A percentile compares a stretch with the other conserved stretches of the same genome.
These are phyloP conservation scores for Drosophila crucigera DNA, from an alignment of 2,888 invertebrate genomes.

Conservation along the genomic window DNA sequence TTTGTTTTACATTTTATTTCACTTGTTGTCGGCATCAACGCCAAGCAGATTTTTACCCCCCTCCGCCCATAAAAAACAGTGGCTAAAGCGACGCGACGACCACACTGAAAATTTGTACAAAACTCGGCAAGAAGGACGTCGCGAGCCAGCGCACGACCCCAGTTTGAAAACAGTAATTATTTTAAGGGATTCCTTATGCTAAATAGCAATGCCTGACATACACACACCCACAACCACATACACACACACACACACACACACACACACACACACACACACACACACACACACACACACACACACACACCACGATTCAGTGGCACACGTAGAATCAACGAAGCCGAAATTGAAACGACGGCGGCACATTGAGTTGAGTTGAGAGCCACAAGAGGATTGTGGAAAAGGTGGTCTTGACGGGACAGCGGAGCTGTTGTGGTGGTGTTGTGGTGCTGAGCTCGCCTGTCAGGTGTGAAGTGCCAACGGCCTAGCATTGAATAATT, in stretches of 20 bases:
- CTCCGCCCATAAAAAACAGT: conserved; percentile 6
- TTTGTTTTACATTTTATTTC: conserved; percentile 68
- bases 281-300: conserved; percentile 5
- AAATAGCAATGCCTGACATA: conserved; percentile 57
- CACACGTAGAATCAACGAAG: conserved; percentile 18
- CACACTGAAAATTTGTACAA: conserved; percentile 69
- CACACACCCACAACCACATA: conserved; percentile 17
- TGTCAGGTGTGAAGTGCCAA: conserved; percentile 71
- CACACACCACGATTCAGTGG: background rate
- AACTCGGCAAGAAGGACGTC: background rate
- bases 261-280: conserved; percentile 4
- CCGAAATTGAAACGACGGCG: conserved; percentile 55
- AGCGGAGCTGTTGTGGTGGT: background rate
- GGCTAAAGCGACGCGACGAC: conserved; percentile 64
- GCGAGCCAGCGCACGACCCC: conserved; percentile 17
- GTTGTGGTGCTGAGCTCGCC: conserved; percentile 35
- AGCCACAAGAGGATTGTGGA: conserved; percentile 20
- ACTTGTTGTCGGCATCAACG: conserved; percentile 55
- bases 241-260: conserved; percentile 1
- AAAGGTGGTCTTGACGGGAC: conserved; percentile 1
- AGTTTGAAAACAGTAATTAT: conserved; percentile 77
- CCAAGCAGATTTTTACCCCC: conserved; percentile 4
- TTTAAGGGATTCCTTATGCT: conserved; percentile 81
- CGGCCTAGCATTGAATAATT: conserved; percentile 81
- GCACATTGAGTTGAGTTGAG: conserved; percentile 24